Conservation (phyloP, 2,113 vertebrate species). For the Todiramphus chloris region DNA sequence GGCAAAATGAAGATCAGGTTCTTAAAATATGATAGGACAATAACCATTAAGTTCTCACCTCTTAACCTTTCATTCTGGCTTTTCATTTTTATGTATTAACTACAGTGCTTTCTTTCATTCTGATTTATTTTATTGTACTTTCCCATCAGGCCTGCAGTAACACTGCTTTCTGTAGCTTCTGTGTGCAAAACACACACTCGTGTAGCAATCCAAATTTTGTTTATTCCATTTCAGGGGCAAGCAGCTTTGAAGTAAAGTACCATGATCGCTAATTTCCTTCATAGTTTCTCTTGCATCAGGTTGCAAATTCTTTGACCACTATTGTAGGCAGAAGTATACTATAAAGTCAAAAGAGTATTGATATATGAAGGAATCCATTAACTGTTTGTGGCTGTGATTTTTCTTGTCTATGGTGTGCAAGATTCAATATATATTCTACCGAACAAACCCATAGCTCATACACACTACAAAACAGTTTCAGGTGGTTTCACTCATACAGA, state of each 20-base stretch:
- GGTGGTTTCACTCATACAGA: not conserved
- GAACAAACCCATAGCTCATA: not conserved
- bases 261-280: not conserved
- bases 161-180: not conserved
- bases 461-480: not conserved
- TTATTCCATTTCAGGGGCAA: constrained; percentile 14
- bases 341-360: not conserved
- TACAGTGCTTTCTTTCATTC: constrained; percentile 32
- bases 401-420: not conserved
- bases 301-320: not conserved
- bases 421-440: not conserved
- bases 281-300: not conserved
- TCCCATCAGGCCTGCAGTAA: constrained; percentile 5
- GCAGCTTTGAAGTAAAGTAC: not conserved
- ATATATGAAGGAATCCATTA: not conserved
- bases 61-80: constrained; percentile 40
- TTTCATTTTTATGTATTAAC: constrained; percentile 36
- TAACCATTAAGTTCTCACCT: not conserved
- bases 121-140: constrained; percentile 43
- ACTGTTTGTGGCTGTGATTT: not conserved
- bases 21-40: constrained; percentile 29
- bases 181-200: not conserved
- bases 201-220: constrained; percentile 29
- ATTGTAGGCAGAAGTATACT: not conserved
- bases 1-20: not conserved